These are phyloP conservation scores for Oscheius onirici DNA, from an alignment of 2,888 invertebrate genomes.

Conservation along the genomic window DNA sequence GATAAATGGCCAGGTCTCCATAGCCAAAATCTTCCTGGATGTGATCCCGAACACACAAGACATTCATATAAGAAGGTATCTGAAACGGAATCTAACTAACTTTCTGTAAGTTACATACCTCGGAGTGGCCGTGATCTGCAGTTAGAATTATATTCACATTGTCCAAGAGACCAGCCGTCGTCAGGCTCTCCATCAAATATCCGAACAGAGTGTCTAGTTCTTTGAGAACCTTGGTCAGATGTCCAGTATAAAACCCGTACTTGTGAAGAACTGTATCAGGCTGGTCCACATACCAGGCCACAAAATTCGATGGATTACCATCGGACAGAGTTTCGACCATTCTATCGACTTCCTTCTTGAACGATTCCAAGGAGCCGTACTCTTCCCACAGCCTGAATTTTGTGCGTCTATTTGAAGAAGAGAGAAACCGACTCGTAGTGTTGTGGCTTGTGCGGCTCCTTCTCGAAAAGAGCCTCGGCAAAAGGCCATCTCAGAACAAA, in stretches of 20 bases:
- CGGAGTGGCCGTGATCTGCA: conserved; percentile 73
- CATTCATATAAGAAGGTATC: conserved; percentile 45
- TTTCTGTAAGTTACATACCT: conserved; percentile 34
- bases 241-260: conserved; percentile 71
- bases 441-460: conserved; percentile 41
- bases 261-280: conserved; percentile 69
- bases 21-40: conserved; percentile 46
- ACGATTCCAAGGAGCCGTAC: conserved; percentile 54
- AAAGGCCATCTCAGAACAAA: conserved; percentile 53
- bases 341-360: conserved; percentile 65
- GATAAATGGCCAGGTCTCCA: conserved; percentile 55
- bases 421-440: not conserved
- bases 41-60: conserved; percentile 51
- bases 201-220: conserved; percentile 71
- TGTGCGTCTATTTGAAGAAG: not conserved
- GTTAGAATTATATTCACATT: conserved; percentile 72
- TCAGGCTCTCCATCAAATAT: conserved; percentile 66
- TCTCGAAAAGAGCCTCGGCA: conserved; percentile 44
- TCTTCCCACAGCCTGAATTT: conserved; percentile 41
- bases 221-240: conserved; percentile 58
- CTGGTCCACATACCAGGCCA: conserved; percentile 72
- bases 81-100: conserved; percentile 12
- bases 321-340: conserved; percentile 56
- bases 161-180: conserved; percentile 58
- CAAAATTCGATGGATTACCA: conserved; percentile 72